Conservation (phyloP, 2,113 vertebrate genomes). For the Chaenogobius annularis region DNA sequence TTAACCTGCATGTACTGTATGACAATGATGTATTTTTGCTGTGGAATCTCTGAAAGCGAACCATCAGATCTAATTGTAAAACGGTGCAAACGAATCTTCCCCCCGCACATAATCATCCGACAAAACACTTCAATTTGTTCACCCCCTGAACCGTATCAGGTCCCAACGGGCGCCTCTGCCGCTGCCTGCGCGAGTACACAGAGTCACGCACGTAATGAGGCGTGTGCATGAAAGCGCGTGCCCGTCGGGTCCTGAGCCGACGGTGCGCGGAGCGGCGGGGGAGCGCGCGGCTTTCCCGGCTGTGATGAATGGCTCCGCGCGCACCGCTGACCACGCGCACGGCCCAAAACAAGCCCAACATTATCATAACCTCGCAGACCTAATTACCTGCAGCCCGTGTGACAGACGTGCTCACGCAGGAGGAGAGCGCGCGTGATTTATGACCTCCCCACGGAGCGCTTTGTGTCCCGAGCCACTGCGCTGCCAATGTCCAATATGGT, state of each 20-base stretch:
- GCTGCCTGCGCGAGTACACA: neutral
- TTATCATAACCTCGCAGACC: constrained; percentile 75
- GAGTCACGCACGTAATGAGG: constrained; percentile 29
- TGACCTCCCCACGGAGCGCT: constrained; percentile 54
- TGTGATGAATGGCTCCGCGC: constrained; percentile 68
- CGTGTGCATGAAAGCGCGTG: constrained; percentile 10
- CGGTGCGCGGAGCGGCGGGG: constrained; percentile 38
- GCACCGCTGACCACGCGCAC: constrained; percentile 64
- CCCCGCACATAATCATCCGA: constrained; percentile 1
- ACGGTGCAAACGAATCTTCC: neutral
- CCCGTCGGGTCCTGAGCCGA: constrained; percentile 5
- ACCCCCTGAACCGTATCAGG: neutral
- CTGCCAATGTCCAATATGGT: constrained; percentile 61
- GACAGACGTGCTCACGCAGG: constrained; percentile 30
- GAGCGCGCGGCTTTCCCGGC: constrained; percentile 59
- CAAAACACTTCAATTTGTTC: neutral
- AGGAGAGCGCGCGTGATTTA: constrained; percentile 51
- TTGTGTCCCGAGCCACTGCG: constrained; percentile 49
- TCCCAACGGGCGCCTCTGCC: neutral
- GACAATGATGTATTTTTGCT: neutral
- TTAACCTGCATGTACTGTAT: too few relatives aligned
- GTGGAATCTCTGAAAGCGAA: neutral
- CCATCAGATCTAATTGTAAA: neutral
- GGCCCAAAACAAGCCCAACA: constrained; percentile 67
- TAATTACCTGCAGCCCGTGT: constrained; percentile 64